Base-by-base conservation (phyloP, 2,888 invertebrate genomes). In the Hypena proboscidalis region DNA sequence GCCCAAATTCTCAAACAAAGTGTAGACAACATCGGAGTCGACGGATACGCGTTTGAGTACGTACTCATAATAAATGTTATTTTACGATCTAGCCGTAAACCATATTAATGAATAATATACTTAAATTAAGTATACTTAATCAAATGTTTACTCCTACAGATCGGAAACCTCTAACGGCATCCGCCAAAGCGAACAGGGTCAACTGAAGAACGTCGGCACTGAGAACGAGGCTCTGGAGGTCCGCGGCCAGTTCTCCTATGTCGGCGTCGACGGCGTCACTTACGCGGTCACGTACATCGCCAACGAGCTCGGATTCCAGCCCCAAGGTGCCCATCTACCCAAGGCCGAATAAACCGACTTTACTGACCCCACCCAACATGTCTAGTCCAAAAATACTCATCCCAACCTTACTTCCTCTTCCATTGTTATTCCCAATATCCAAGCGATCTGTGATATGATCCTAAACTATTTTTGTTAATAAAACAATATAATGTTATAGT, bases 221-320 rank as follows among this genome's bases (percentile, higher is more conserved):
- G 84, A 87, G 0, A 66, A 76, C 51, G 85, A 81, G 27, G 78
- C 61, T 6, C 2, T 84, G 9, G 65, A 11, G 1, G 83, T 85
- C 56, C 67, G 65, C 9, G 90, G 89, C 17, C 51, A 60, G 32
- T 90, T 5, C 83, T 61, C 78, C 1, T 88, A 85, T 83, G 9
- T 45, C 50, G 92, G 88, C 7, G 67, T 72, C 14, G 92, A 92
- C 41, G 92, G 92, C 23, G 67, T 83, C 11, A 17, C 67, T 37
- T 92, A 93, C 85, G 58, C 65, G 19, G 78, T 93, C 29, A 72
- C 58, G 40, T 93, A 92, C 86, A 55, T 82, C 46, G 92, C 93
- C 25, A 75, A 92, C 74, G 84, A 91, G 71, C 67, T 83, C 59
- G 93, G 93, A 7, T 93, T 92, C 90, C 85, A 86, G 57, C 83